Evolutionary conservation across 1,140 invertebrate species (phyloP), one percentile per base, ranked within the genome.

Genomic region (Lepidurus couesii): DNA sequence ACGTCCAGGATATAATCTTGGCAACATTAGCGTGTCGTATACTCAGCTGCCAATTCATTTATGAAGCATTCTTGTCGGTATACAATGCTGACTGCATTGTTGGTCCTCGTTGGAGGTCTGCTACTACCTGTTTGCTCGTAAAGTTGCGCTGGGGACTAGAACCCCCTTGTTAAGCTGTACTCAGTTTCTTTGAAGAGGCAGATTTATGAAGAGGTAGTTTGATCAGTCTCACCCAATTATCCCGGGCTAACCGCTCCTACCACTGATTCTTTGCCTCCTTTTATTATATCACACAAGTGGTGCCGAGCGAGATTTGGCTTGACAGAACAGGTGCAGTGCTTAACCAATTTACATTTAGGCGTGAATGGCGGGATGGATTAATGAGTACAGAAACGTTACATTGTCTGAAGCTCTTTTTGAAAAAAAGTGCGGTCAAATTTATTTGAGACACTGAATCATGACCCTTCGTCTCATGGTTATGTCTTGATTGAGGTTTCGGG

Each of bases 101-200:
- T 21, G 53, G 53, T n/a, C 53, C 53, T 65, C 53, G 53, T 65
- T 65, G 53, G 53, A 65, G 53, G 53, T 65, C 53, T 65, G 53
- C 53, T 65, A 21, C 53, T 65, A 65, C 53, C 53, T 65, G 53
- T 65, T 65, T 65, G 53, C 53, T 21, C 53, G n/a, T 65, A 65
- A 65, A 65, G 53, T 65, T 65, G 53, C 53, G 53, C 13, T 65
- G 53, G 53, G 53, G 53, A 65, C 10, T 13, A 65, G 16, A 21
- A 65, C 53, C 53, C 53, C 53, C 53, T 65, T 65, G 53, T 65
- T 65, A 65, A 65, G 53, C 53, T 65, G 53, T 65, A 65, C 53
- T 13, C 53, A 65, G 53, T 65, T 65, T 65, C 53, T 65, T 65
- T 65, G 53, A 65, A 65, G 53, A 65, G 53, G 16, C 53, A 65